Percentiles rank a stretch among this genome's conserved stretches.
Conservation (phyloP, 2,888 invertebrate genomes). For the Andrena bicolor region DNA sequence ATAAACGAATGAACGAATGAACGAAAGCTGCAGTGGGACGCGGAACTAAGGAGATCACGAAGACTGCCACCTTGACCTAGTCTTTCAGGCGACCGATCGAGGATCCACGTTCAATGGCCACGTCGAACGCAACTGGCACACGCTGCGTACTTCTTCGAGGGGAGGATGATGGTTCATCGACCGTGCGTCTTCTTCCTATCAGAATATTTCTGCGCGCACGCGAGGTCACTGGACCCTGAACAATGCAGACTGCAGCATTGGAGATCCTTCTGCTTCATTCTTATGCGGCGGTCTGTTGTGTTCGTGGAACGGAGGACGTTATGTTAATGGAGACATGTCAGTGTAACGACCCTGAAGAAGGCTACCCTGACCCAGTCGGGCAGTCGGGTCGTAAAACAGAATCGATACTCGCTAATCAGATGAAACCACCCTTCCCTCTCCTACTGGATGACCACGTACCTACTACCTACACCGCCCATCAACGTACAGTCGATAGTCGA, state of each 20-base stretch:
- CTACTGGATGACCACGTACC: constrained; percentile 50
- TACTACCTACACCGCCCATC: too few relatives aligned
- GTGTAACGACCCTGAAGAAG: constrained; percentile 73
- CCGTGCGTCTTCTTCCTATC: not conserved
- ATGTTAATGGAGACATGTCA: constrained; percentile 45
- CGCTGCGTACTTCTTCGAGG: not conserved
- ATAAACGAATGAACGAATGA: constrained; percentile 74
- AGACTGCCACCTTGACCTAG: constrained; percentile 81
- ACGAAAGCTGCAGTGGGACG: constrained; percentile 61
- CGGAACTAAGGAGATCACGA: constrained; percentile 67
- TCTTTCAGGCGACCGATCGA: constrained; percentile 50
- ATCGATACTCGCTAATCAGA: constrained; percentile 83
- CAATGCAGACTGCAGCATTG: not conserved
- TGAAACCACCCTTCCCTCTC: constrained; percentile 77
- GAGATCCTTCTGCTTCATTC: not conserved
- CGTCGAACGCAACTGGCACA: not conserved
- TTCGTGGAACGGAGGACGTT: constrained; percentile 10
- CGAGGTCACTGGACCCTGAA: not conserved
- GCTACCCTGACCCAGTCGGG: constrained; percentile 79
- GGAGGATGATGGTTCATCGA: not conserved
- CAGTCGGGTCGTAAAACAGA: constrained; percentile 78
- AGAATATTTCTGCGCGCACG: not conserved
- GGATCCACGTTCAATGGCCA: constrained; percentile 27
- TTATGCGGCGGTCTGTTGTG: not conserved
- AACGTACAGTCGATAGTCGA: not conserved